Conservation (phyloP, 1,140 invertebrate genomes). For the Caenorhabditis remanei region DNA sequence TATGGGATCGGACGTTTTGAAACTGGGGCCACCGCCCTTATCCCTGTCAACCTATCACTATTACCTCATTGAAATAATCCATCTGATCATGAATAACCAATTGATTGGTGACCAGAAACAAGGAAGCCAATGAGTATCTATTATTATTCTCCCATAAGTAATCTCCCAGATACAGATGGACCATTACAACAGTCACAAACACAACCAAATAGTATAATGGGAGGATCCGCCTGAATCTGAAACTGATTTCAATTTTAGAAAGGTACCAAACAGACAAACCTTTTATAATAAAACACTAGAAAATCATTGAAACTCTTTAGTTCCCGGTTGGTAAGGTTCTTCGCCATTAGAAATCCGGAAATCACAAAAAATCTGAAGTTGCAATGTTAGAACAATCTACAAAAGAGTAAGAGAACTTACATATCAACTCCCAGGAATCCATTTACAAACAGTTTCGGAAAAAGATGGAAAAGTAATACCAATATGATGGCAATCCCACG, state of each 20-base stretch:
- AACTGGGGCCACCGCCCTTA: no score
- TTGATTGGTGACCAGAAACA: conserved; percentile 49
- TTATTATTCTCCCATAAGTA: conserved; percentile 23
- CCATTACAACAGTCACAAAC: conserved; percentile 7
- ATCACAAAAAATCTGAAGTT: conserved; percentile 56
- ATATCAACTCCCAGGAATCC: conserved; percentile 56
- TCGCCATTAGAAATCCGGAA: conserved; percentile 51
- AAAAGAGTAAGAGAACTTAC: neutral
- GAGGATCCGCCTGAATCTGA: conserved; percentile 19
- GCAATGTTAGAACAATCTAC: no score
- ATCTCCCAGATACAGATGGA: neutral
- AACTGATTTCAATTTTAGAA: neutral
- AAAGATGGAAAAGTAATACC: conserved; percentile 39
- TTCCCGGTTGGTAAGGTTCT: neutral
- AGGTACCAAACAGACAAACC: neutral
- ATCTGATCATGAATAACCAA: conserved; percentile 28
- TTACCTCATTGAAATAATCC: conserved; percentile 32
- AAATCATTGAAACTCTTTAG: conserved; percentile 20
- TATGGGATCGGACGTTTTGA: no score
- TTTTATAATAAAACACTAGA: conserved; percentile 33
- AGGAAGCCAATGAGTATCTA: neutral
- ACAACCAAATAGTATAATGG: conserved; percentile 46
- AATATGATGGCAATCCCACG: conserved; percentile 48
- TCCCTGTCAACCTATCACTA: no score
- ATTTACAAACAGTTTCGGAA: conserved; percentile 17